Percentiles rank a stretch among this genome's conserved stretches.
Conservation (phyloP, 2,888 invertebrate genomes). For the Eilema sororculum region DNA sequence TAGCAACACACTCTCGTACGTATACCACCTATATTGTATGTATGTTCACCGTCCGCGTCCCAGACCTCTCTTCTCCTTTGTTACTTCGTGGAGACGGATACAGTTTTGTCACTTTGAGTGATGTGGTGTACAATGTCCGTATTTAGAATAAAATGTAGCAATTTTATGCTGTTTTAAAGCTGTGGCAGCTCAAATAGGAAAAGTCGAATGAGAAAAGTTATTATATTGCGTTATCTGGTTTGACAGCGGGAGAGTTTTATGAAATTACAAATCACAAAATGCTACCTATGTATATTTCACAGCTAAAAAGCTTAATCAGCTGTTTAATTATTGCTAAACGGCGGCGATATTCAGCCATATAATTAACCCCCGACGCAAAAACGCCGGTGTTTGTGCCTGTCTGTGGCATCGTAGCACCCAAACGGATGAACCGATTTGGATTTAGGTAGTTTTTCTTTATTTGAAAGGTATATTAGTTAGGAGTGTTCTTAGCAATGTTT, state of each 20-base stretch:
- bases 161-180: neutral
- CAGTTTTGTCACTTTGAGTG: conserved; percentile 37
- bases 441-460: too few relatives aligned
- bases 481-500: too few relatives aligned
- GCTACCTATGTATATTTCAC: too few relatives aligned
- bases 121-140: conserved; percentile 23
- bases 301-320: too few relatives aligned
- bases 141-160: conserved; percentile 24
- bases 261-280: neutral
- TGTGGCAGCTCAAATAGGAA: neutral
- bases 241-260: neutral
- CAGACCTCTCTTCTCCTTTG: conserved; percentile 36
- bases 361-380: too few relatives aligned
- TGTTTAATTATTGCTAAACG: too few relatives aligned
- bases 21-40: conserved; percentile 1
- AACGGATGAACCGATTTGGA: too few relatives aligned
- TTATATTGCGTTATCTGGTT: neutral
- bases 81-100: conserved; percentile 31
- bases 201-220: neutral
- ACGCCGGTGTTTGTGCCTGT: too few relatives aligned
- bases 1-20: conserved; percentile 22
- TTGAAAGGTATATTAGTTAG: too few relatives aligned
- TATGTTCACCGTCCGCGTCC: neutral
- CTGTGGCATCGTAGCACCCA: too few relatives aligned
- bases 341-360: too few relatives aligned